Percentiles rank a stretch among this genome's conserved stretches.
Conservation (phyloP, 2,888 invertebrate species). For the Metopia argyrocephala region DNA sequence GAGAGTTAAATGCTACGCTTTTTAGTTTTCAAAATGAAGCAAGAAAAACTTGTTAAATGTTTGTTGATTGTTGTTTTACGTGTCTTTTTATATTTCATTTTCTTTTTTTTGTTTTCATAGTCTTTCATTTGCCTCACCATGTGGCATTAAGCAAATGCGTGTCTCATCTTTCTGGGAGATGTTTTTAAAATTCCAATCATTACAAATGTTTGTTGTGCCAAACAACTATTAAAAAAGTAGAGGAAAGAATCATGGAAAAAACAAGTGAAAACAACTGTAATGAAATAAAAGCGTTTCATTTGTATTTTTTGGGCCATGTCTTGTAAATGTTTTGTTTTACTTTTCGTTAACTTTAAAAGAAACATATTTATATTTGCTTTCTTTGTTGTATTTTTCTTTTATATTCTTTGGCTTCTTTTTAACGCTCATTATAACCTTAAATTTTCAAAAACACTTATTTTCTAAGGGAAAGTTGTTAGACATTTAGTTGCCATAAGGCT, state of each 20-base stretch:
- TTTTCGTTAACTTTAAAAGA: too few species aligned
- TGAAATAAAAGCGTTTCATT: background rate
- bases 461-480: background rate
- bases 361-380: background rate
- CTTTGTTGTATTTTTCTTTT: background rate
- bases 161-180: constrained; percentile 45
- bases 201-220: constrained; percentile 60
- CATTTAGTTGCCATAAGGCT: background rate
- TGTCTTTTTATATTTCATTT: too few species aligned
- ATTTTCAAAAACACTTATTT: background rate
- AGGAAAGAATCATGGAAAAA: background rate
- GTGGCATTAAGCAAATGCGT: background rate
- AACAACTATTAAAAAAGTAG: background rate
- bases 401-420: background rate
- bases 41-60: constrained; percentile 71
- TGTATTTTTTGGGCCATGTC: constrained; percentile 9
- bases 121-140: background rate
- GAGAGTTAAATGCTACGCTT: background rate
- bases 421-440: background rate
- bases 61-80: constrained; percentile 76
- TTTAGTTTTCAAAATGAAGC: background rate
- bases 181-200: constrained; percentile 66
- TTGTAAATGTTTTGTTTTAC: constrained; percentile 1
- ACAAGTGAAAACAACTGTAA: background rate
- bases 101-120: too few species aligned